Evolutionary conservation across 2,113 vertebrate species (phyloP).

Genomic region (Pseudois nayaur): DNA sequence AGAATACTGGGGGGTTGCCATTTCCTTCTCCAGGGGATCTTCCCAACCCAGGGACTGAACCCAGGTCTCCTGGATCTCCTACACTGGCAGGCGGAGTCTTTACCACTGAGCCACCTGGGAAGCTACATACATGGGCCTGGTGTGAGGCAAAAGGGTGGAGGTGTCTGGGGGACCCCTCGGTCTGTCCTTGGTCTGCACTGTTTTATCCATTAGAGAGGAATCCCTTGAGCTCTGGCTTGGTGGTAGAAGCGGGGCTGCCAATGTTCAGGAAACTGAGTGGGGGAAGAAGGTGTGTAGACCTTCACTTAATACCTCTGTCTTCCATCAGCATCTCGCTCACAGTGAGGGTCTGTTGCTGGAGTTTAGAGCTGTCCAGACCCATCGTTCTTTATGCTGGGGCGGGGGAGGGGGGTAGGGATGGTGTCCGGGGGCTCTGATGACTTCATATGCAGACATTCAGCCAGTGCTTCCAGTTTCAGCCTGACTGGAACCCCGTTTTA

Average conservation of each 20-base stretch:
- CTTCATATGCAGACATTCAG: background rate
- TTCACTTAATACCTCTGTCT: background rate
- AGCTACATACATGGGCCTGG: background rate
- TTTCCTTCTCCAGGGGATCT: background rate
- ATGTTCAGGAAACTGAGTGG: background rate
- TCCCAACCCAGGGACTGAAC: background rate
- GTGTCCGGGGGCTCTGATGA: background rate
- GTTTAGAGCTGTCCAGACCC: background rate
- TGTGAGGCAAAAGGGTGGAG: background rate
- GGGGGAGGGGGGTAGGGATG: accelerated
- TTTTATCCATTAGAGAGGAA: background rate
- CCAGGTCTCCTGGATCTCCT: background rate
- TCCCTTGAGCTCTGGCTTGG: background rate
- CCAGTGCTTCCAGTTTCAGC: background rate
- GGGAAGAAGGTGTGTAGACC: background rate
- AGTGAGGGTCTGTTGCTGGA: background rate
- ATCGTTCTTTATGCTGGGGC: background rate
- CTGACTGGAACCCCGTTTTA: background rate
- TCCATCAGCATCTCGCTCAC: background rate
- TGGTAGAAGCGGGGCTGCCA: background rate
- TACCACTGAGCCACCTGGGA: background rate
- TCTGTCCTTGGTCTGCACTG: background rate
- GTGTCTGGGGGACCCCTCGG: background rate
- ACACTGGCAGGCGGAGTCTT: background rate
- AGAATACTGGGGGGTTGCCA: background rate